Evolutionary conservation across 37 sponge, comb jelly and placozoan species (phyloP).

Genomic region (Trichoplax adhaerens): DNA sequence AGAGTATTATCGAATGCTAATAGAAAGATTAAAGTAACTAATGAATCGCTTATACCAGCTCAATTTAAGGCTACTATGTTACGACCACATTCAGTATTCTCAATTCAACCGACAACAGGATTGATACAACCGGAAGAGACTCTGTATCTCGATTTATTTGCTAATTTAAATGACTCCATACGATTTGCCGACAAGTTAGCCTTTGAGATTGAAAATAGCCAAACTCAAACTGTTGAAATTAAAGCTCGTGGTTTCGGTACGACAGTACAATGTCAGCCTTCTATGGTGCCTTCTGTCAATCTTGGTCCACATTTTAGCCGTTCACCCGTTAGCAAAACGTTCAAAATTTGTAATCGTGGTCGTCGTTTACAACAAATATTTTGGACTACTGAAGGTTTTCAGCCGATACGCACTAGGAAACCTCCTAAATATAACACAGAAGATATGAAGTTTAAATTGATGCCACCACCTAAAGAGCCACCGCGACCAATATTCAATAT

Average conservation of each 20-base stretch:
- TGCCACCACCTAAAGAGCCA: background rate
- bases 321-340: conserved; percentile 5
- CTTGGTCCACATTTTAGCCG: conserved; percentile 71
- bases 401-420: conserved; percentile 17
- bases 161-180: conserved; percentile 54
- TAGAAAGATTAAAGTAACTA: conserved; percentile 47
- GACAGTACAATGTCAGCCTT: conserved; percentile 73
- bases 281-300: conserved; percentile 52
- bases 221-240: conserved; percentile 46
- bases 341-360: conserved; percentile 21
- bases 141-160: conserved; percentile 58
- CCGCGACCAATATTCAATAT: conserved; percentile 57
- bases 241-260: conserved; percentile 67
- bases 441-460: background rate
- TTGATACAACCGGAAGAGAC: conserved; percentile 39
- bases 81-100: conserved; percentile 22
- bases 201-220: conserved; percentile 44
- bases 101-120: conserved; percentile 45
- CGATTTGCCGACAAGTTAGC: conserved; percentile 76
- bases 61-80: conserved; percentile 49
- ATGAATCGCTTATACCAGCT: conserved; percentile 80
- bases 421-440: conserved; percentile 37
- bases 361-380: conserved; percentile 52
- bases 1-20: conserved; percentile 51
- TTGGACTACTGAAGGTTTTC: conserved; percentile 82